These are phyloP conservation scores for Microchrysa polita DNA, from an alignment of 2,888 invertebrate species.

Conservation along the genomic window DNA sequence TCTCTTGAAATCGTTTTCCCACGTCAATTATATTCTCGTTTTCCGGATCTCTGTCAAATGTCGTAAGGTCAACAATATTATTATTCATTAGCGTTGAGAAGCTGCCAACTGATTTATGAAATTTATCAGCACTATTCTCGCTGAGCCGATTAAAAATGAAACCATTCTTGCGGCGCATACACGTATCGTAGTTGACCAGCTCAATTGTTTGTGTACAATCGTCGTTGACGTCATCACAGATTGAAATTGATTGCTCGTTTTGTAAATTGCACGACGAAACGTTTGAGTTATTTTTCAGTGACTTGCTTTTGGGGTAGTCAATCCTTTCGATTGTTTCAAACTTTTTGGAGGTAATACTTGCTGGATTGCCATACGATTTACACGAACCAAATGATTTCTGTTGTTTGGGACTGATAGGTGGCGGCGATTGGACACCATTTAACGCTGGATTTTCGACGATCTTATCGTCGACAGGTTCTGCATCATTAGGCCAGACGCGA, in stretches of 20 bases:
- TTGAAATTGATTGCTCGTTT: neutral
- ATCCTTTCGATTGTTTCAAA: slow-evolving; percentile 25
- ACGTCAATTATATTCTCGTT: slow-evolving; percentile 14
- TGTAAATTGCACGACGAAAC: no score
- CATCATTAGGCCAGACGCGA: no score
- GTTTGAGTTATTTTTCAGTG: slow-evolving; percentile 5
- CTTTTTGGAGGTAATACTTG: neutral
- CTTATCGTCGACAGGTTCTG: no score
- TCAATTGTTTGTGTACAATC: neutral
- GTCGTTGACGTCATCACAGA: neutral
- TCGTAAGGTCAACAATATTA: neutral
- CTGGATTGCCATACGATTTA: neutral
- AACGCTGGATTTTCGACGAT: no score
- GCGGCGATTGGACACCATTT: no score
- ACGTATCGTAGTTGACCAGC: neutral
- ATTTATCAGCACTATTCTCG: neutral
- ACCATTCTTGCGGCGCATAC: slow-evolving; percentile 18
- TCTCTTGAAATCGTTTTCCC: slow-evolving; percentile 2
- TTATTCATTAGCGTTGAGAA: neutral
- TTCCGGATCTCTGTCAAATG: neutral
- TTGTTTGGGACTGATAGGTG: neutral
- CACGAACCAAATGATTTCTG: slow-evolving; percentile 44
- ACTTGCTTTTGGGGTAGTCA: slow-evolving; percentile 8
- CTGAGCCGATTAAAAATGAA: neutral
- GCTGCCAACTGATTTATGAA: neutral